These are phyloP conservation scores for Ovis aries DNA, from an alignment of 2,113 vertebrate genomes.

Conservation along the genomic window ARS-UI_Ramb_v3.0 NC_056057.1:29810001-29810500, in stretches of 20 bases:
- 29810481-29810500: not conserved
- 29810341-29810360: not conserved
- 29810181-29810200: not conserved
- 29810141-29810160: not conserved
- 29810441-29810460: not conserved
- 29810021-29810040: not conserved
- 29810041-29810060: not conserved
- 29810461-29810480: not conserved
- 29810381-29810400: not conserved
- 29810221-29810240: not conserved
- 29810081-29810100: not conserved
- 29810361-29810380: not conserved
- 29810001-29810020: not conserved
- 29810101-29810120: not conserved
- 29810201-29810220: not conserved
- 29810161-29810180: not conserved
- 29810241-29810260: not conserved
- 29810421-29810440: not conserved
- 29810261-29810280: not conserved
- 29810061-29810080: not conserved
- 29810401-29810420: not conserved
- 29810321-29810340: not conserved
- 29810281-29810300: not conserved
- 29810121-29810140: not conserved
- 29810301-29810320: not conserved